These are phyloP conservation scores for Nomada fucata DNA, from an alignment of 2,888 invertebrate species.

Conservation along the genomic window DNA sequence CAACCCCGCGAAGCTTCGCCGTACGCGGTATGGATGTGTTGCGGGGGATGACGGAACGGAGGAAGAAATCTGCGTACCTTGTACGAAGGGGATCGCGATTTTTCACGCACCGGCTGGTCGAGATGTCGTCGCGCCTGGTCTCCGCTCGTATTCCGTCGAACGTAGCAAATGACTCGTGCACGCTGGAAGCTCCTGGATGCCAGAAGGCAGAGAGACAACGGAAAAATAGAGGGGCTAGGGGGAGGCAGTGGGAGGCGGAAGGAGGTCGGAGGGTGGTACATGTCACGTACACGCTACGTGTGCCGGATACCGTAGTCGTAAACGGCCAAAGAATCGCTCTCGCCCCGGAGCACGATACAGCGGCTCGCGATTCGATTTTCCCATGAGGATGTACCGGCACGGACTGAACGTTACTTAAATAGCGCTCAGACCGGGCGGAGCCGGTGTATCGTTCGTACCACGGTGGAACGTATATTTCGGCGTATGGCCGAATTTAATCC, in stretches of 20 bases:
- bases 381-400: constrained; percentile 51
- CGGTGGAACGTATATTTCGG: constrained; percentile 32
- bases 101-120: constrained; percentile 77
- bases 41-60: constrained; percentile 39
- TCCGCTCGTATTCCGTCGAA: constrained; percentile 59
- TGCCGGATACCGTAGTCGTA: constrained; percentile 73
- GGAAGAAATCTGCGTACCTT: constrained; percentile 59
- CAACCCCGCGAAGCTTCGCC: constrained; percentile 6
- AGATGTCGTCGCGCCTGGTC: constrained; percentile 67
- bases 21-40: constrained; percentile 31
- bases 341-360: constrained; percentile 34
- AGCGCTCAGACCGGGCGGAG: constrained; percentile 32
- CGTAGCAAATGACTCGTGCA: constrained; percentile 76
- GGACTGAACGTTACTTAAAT: constrained; percentile 66
- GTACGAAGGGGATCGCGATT: constrained; percentile 66
- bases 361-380: constrained; percentile 65
- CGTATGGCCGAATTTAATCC: constrained; percentile 39
- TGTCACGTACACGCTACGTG: constrained; percentile 75
- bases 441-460: constrained; percentile 37
- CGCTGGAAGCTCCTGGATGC: constrained; percentile 48
- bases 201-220: constrained; percentile 35
- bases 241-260: not conserved
- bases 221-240: constrained; percentile 44
- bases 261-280: constrained; percentile 53
- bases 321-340: constrained; percentile 68